Conservation (phyloP, 1,140 invertebrate genomes). For the Anoplophora glabripennis region DNA sequence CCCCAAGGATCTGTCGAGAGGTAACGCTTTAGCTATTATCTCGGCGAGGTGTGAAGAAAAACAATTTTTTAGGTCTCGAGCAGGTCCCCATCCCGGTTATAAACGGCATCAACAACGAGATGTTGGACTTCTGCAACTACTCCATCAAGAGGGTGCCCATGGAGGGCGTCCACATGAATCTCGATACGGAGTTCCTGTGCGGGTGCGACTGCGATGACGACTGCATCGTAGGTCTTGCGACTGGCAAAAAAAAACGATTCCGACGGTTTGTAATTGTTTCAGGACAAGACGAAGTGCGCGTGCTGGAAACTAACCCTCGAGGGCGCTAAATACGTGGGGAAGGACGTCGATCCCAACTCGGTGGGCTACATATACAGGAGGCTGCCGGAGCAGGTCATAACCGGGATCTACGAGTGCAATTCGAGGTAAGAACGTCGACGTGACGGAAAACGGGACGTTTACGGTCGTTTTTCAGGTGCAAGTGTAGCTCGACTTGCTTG, state of each 20-base stretch:
- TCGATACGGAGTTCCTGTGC: conserved; percentile 81
- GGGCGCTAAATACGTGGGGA: conserved; percentile 62
- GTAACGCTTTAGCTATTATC: conserved; percentile 38
- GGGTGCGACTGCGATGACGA: conserved; percentile 92
- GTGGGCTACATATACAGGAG: conserved; percentile 83
- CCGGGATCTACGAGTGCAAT: conserved; percentile 96
- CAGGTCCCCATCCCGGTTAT: conserved; percentile 85
- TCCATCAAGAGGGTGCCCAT: conserved; percentile 79
- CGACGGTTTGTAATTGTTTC: conserved; percentile 12
- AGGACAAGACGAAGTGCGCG: conserved; percentile 84
- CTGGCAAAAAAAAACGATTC: background rate
- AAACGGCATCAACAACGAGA: conserved; percentile 80
- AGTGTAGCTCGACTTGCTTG: conserved; percentile 75
- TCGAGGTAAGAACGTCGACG: conserved; percentile 52
- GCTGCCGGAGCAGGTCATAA: conserved; percentile 77
- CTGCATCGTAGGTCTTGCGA: conserved; percentile 55
- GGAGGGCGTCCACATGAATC: conserved; percentile 80
- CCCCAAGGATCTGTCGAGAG: conserved; percentile 42
- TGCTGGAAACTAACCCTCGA: conserved; percentile 89
- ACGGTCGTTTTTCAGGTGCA: conserved; percentile 58
- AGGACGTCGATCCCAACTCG: conserved; percentile 55
- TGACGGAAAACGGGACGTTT: conserved; percentile 20
- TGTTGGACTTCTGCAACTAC: conserved; percentile 85
- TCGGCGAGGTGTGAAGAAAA: conserved; percentile 40
- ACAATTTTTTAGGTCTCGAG: conserved; percentile 66